These are phyloP conservation scores for Cactoblastis cactorum DNA, from an alignment of 2,888 invertebrate species.

Conservation along the genomic window DNA sequence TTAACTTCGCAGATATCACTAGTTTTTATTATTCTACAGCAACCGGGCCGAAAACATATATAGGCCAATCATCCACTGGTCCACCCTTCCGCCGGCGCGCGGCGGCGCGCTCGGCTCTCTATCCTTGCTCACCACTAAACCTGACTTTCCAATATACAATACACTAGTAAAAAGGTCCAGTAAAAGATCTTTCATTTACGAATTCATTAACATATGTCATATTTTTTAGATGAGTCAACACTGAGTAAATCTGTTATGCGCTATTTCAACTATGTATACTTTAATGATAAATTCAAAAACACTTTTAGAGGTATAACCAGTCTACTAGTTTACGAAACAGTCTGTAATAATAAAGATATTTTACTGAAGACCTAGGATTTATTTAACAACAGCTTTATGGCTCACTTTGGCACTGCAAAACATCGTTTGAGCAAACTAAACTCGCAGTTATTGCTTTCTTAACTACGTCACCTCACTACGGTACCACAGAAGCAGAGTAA, in stretches of 20 bases:
- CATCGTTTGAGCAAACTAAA: constrained; percentile 69
- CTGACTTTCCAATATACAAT: constrained; percentile 2
- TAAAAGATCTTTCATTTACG: constrained; percentile 52
- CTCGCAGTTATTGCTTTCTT: constrained; percentile 45
- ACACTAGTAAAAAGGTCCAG: constrained; percentile 44
- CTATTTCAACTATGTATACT: constrained; percentile 61
- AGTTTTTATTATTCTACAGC: constrained; percentile 33
- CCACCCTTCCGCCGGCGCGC: constrained; percentile 22
- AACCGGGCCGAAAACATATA: constrained; percentile 79
- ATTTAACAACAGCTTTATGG: constrained; percentile 68
- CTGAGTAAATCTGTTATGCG: constrained; percentile 53
- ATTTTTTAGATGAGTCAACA: constrained; percentile 46
- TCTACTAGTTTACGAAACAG: constrained; percentile 74
- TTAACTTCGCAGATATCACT: constrained; percentile 69
- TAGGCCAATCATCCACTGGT: constrained; percentile 65
- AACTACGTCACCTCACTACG: constrained; percentile 35
- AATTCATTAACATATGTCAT: constrained; percentile 44
- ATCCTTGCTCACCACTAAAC: constrained; percentile 1
- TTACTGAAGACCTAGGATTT: constrained; percentile 67
- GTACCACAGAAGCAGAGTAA: constrained; percentile 69
- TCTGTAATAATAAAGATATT: constrained; percentile 70
- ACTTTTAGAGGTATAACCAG: constrained; percentile 68
- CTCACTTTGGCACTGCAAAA: constrained; percentile 76
- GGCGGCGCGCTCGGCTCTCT: not conserved
- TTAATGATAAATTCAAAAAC: constrained; percentile 57